phyloP scores from a whole-genome alignment of 2,113 vertebrate genomes.

The Machaerirhynchus nigripectus region DNA sequence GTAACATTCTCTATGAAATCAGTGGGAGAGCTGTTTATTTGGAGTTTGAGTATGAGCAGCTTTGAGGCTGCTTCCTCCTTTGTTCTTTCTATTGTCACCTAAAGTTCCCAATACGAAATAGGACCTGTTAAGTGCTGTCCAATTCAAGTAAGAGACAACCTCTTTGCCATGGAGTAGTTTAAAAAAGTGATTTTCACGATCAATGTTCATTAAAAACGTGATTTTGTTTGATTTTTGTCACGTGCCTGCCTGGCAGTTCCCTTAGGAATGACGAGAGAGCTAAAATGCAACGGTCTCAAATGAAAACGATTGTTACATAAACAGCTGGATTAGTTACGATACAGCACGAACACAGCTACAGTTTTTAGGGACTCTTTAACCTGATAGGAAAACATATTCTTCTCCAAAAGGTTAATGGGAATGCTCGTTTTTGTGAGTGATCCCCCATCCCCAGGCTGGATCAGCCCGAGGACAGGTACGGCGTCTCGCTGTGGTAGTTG shows the following conservation, averaged over 20 bases:
- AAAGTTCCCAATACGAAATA: background rate
- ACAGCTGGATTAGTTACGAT: conserved; percentile 44
- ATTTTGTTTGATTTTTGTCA: background rate
- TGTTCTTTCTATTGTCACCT: background rate
- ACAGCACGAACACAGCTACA: conserved; percentile 63
- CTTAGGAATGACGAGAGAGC: background rate
- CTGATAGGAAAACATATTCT: conserved; percentile 57
- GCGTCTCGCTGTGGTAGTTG: conserved; percentile 97
- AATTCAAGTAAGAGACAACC: background rate
- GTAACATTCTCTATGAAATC: background rate
- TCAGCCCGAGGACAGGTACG: conserved; percentile 95
- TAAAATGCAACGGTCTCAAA: background rate
- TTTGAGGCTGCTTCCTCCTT: background rate
- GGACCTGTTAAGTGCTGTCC: background rate
- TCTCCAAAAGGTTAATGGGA: conserved; percentile 55
- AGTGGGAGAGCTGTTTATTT: background rate
- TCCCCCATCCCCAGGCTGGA: no score
- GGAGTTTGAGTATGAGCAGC: background rate
- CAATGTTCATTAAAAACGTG: background rate
- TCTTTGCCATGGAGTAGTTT: background rate
- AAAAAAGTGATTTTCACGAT: background rate
- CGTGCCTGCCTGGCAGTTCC: background rate
- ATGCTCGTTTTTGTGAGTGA: background rate
- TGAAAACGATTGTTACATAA: conserved; percentile 4
- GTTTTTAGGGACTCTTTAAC: conserved; percentile 49